These are phyloP conservation scores for Platyscapa corneri DNA, from an alignment of 1,140 invertebrate species.

Conservation along the genomic window DNA sequence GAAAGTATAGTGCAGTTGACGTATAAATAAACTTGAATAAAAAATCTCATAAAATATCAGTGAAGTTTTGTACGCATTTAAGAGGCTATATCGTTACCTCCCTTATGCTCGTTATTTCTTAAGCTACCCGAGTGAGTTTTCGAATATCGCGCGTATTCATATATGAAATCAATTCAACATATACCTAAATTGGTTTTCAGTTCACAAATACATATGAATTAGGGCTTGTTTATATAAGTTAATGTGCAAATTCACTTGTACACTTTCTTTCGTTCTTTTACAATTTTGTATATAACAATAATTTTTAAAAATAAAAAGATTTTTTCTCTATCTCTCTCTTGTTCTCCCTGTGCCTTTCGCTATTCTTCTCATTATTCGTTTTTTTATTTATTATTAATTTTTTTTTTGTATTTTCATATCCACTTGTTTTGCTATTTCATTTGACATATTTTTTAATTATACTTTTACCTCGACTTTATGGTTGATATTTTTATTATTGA, in stretches of 20 bases:
- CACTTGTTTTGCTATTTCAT: neutral
- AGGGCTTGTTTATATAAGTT: neutral
- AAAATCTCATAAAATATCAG: neutral
- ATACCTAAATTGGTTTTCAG: neutral
- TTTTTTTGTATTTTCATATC: neutral
- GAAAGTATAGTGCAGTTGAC: neutral
- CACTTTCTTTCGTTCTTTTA: neutral
- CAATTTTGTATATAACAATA: neutral
- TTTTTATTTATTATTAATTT: neutral
- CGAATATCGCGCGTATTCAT: neutral
- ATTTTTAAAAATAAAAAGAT: neutral
- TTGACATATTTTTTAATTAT: constrained; percentile 1
- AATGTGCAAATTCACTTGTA: neutral
- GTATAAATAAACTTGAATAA: constrained; percentile 36
- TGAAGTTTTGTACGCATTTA: neutral
- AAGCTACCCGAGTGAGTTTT: neutral
- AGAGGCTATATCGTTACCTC: neutral
- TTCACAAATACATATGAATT: neutral
- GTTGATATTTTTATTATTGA: too few species aligned
- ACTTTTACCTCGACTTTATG: neutral
- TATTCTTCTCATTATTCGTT: neutral
- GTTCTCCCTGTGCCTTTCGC: neutral
- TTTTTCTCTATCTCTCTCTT: neutral
- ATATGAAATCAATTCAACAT: constrained; percentile 38
- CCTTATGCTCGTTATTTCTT: neutral